phyloP scores from a whole-genome alignment of 2,113 vertebrate genomes.

The Albula glossodonta region DNA sequence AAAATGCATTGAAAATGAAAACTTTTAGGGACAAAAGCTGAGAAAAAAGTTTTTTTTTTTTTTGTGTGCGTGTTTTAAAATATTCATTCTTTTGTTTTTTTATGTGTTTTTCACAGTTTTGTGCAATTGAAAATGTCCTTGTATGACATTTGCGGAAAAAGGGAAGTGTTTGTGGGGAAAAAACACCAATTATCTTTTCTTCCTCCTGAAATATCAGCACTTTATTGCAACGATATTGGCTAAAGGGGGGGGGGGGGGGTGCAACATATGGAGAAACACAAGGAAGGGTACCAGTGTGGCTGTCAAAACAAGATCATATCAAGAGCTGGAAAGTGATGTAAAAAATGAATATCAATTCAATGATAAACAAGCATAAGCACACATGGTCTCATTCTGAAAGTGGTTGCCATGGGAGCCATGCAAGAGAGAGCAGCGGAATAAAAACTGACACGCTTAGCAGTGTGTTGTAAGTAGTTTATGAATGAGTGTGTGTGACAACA shows the following conservation, averaged over 20 bases:
- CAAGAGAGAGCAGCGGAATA: too few relatives aligned
- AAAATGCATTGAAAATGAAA: background rate
- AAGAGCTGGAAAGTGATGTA: background rate
- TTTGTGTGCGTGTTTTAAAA: background rate
- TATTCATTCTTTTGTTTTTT: background rate
- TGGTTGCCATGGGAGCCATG: background rate
- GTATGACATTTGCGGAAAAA: background rate
- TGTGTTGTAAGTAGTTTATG: background rate
- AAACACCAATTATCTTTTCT: background rate
- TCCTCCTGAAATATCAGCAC: background rate
- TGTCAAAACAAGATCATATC: background rate
- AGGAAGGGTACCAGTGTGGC: too few relatives aligned
- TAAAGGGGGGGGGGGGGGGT: too few relatives aligned
- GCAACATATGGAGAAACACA: background rate
- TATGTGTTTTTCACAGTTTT: background rate
- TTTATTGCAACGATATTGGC: background rate
- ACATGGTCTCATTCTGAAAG: background rate
- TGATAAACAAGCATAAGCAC: background rate
- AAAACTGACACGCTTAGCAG: background rate
- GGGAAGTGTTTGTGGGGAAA: background rate
- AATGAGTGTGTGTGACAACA: background rate
- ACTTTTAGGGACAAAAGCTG: background rate
- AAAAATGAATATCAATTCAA: background rate
- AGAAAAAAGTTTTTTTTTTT: background rate
- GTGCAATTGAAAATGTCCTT: background rate